phyloP scores from a whole-genome alignment of 1,140 invertebrate species.

The Bilobella aurantiaca region DNA sequence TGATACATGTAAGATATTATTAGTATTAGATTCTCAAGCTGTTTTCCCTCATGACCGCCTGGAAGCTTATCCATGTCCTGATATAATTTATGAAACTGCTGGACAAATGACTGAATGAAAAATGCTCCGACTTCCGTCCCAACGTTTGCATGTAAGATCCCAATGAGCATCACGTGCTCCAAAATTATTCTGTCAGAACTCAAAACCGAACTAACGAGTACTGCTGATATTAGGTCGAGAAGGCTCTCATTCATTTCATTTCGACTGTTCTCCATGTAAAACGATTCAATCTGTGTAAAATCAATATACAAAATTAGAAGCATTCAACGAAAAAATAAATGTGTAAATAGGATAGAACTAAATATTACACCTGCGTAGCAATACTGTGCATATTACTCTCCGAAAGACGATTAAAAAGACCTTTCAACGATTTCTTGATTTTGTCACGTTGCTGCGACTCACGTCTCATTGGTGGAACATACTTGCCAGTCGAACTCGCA shows the following conservation, averaged over 20 bases:
- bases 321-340: no score
- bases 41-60: constrained; percentile 59
- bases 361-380: constrained; percentile 49
- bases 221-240: constrained; percentile 55
- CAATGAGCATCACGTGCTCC: constrained; percentile 71
- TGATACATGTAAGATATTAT: constrained; percentile 75
- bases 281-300: constrained; percentile 51
- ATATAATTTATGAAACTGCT: constrained; percentile 47
- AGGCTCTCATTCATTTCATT: constrained; percentile 72
- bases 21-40: constrained; percentile 71
- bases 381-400: constrained; percentile 80
- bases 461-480: constrained; percentile 71
- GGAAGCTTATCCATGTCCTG: constrained; percentile 11
- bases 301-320: constrained; percentile 6
- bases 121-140: constrained; percentile 78
- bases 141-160: constrained; percentile 78
- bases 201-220: constrained; percentile 50
- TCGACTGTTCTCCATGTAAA: constrained; percentile 64
- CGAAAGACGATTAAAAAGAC: constrained; percentile 73
- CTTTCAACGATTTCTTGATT: constrained; percentile 70
- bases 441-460: constrained; percentile 41
- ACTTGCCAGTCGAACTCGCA: constrained; percentile 46
- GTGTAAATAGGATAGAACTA: constrained; percentile 36
- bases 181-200: constrained; percentile 68
- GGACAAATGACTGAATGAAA: constrained; percentile 58